Conservation (phyloP, 2,888 invertebrate genomes). For the Cephus pygmeus region DNA sequence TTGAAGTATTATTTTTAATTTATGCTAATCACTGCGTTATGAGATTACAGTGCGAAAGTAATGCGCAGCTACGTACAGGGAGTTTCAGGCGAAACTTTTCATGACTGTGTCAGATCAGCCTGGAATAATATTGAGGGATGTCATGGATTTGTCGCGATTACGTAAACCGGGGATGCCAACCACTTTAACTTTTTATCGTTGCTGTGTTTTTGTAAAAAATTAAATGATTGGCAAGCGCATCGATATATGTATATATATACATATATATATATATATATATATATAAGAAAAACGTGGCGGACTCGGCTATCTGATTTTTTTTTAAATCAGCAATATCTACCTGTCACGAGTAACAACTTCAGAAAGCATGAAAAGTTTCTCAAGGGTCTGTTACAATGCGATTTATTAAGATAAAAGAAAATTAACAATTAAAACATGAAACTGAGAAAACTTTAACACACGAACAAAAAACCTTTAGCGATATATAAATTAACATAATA, state of each 20-base stretch:
- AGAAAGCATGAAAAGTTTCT: slow-evolving; percentile 29
- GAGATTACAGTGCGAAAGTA: slow-evolving; percentile 16
- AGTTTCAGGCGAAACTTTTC: slow-evolving; percentile 37
- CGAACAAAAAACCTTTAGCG: slow-evolving; percentile 20
- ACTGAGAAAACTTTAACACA: slow-evolving; percentile 20
- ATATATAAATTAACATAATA: slow-evolving; percentile 33
- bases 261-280: no score
- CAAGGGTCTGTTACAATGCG: slow-evolving; percentile 19
- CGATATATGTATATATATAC: not conserved
- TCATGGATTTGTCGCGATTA: not conserved
- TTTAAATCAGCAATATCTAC: not conserved
- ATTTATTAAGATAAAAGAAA: slow-evolving; percentile 24
- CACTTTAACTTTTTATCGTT: slow-evolving; percentile 54
- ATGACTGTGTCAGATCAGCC: slow-evolving; percentile 12
- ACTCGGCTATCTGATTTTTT: not conserved
- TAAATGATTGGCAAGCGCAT: slow-evolving; percentile 50
- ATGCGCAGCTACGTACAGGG: slow-evolving; percentile 25
- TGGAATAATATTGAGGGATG: not conserved
- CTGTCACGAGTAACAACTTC: not conserved
- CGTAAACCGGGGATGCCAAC: slow-evolving; percentile 36
- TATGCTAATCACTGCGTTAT: not conserved
- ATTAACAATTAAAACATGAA: slow-evolving; percentile 26
- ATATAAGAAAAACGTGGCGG: no score
- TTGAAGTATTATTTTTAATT: slow-evolving; percentile 53
- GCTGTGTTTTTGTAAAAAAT: slow-evolving; percentile 53